These are phyloP conservation scores for Agrenia bidenticulata DNA, from an alignment of 2,888 invertebrate genomes.

Conservation along the genomic window DNA sequence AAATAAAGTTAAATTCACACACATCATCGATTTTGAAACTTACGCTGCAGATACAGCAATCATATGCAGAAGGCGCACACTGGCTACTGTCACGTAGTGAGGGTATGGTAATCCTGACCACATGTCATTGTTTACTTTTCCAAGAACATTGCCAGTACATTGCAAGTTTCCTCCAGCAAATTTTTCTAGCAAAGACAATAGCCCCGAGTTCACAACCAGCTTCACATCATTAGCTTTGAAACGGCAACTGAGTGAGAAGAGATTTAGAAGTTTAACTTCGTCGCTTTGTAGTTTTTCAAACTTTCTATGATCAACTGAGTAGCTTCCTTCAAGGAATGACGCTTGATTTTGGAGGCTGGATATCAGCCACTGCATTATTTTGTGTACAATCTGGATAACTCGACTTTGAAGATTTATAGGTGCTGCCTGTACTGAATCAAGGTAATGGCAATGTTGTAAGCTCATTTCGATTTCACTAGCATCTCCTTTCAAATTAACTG, in stretches of 20 bases:
- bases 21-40: slow-evolving; percentile 39
- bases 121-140: slow-evolving; percentile 35
- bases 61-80: slow-evolving; percentile 62
- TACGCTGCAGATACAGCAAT: slow-evolving; percentile 62
- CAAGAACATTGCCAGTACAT: slow-evolving; percentile 5
- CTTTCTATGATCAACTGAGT: background rate
- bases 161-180: slow-evolving; percentile 51
- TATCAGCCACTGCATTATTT: slow-evolving; percentile 50
- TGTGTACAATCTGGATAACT: slow-evolving; percentile 61
- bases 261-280: slow-evolving; percentile 52
- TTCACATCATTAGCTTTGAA: slow-evolving; percentile 63
- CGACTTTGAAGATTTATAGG: slow-evolving; percentile 60
- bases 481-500: slow-evolving; percentile 3
- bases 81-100: slow-evolving; percentile 58
- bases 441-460: slow-evolving; percentile 61
- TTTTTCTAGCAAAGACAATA: slow-evolving; percentile 59
- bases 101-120: slow-evolving; percentile 46
- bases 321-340: background rate
- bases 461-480: slow-evolving; percentile 54
- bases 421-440: slow-evolving; percentile 62
- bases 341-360: slow-evolving; percentile 24
- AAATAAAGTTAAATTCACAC: no score
- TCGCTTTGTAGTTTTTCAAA: slow-evolving; percentile 31
- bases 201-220: slow-evolving; percentile 62
- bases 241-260: slow-evolving; percentile 62